Base-by-base conservation (phyloP, 2,113 vertebrate genomes). In the Myodes glareolus region DNA sequence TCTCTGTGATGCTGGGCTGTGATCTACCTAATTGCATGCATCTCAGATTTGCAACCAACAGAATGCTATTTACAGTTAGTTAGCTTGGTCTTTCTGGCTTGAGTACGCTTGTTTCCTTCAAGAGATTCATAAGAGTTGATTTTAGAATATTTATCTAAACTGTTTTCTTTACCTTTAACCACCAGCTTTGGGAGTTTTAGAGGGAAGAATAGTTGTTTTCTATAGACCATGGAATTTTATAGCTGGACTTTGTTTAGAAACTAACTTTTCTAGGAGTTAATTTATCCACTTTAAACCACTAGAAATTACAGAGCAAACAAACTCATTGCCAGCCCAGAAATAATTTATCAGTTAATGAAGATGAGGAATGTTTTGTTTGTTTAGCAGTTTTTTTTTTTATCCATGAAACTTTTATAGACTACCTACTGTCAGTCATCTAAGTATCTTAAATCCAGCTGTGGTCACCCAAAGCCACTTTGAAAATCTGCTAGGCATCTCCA, bases 81-180 rank as follows among this genome's bases (percentile, higher is more conserved):
- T 75, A 94, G 72, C 87, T 39, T 73, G n/a, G 70, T 68, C 80
- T 92, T 96, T 82, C 68, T 97, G 90, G 33, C n/a, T 33, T n/a
- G 61, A 78, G 13, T 94, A 78, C 21, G 92, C 75, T 7, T 89
- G 88, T 39, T 93, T 86, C 36, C 84, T 94, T 89, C 81, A 73
- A 81, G 52, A 92, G 42, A 77, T 76, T 96, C 70, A 67, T 91
- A 25, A 82, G 21, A 95, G 58, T 58, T 82, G 50, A 84, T 87
- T 96, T 96, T 95, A 76, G 65, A 90, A 55, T 93, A 91, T 97
- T 93, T 92, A 7, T 92, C 75, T 42, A 87, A 45, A 52, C 84
- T 95, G n/a, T 89, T 33, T 88, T 78, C 25, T 91, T 96, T 91
- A 75, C 21, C 61, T 93, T 91, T 96, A 77, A 50, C 80, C 50